Percentiles rank a stretch among this genome's conserved stretches.
phyloP scores from a whole-genome alignment of 2,888 invertebrate genomes.

The Epistrophe eligans region DNA sequence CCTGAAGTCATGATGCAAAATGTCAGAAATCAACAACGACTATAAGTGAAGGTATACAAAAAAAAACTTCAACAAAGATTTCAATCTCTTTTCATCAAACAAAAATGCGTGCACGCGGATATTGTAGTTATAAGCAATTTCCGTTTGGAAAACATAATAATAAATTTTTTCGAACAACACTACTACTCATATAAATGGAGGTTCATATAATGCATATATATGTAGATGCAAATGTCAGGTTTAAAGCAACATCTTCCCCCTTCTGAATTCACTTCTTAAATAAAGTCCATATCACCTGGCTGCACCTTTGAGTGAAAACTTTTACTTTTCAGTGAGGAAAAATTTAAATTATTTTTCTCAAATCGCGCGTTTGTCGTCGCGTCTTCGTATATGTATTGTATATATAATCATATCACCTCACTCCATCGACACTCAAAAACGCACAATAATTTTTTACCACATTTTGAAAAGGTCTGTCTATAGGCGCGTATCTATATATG shows the following conservation, averaged over 20 bases:
- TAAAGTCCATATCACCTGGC: background rate
- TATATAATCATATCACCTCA: background rate
- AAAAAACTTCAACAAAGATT: slow-evolving; percentile 56
- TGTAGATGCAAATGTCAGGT: slow-evolving; percentile 53
- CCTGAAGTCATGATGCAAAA: background rate
- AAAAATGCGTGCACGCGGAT: slow-evolving; percentile 64
- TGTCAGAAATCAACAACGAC: slow-evolving; percentile 34
- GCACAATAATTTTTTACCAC: slow-evolving; percentile 43
- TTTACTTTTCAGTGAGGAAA: slow-evolving; percentile 56
- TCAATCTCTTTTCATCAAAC: slow-evolving; percentile 65
- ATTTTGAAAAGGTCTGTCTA: background rate
- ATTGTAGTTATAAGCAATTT: slow-evolving; percentile 71
- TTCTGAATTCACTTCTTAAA: background rate
- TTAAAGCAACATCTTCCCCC: background rate
- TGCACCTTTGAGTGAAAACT: slow-evolving; percentile 49
- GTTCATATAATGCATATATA: background rate
- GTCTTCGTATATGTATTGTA: background rate
- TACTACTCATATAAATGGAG: background rate
- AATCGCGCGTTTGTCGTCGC: background rate
- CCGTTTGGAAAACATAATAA: slow-evolving; percentile 60
- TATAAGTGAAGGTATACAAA: background rate
- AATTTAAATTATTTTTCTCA: slow-evolving; percentile 17
- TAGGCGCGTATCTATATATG: background rate
- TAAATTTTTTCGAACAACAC: slow-evolving; percentile 40
- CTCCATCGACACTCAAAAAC: slow-evolving; percentile 42